These are phyloP conservation scores for Herminia tarsipennalis DNA, from an alignment of 2,888 invertebrate species.

Conservation along the genomic window DNA sequence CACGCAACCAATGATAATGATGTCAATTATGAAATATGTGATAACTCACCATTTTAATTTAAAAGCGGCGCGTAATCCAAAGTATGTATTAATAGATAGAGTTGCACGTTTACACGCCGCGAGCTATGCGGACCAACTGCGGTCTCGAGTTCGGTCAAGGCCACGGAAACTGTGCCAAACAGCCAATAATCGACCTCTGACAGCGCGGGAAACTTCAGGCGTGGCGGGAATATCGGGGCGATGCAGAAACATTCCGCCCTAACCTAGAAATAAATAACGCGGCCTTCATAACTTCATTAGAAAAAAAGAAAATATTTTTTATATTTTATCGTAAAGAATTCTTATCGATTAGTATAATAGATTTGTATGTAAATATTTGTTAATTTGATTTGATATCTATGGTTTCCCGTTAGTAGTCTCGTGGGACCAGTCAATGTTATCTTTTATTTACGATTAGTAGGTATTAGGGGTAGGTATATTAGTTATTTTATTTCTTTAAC, in stretches of 20 bases:
- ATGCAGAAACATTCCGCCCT: slow-evolving; percentile 9
- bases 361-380: no score
- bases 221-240: slow-evolving; percentile 37
- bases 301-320: slow-evolving; percentile 7
- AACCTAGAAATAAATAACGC: slow-evolving; percentile 17
- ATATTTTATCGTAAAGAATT: slow-evolving; percentile 12
- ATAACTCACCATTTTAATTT: slow-evolving; percentile 72
- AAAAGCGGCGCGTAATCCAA: slow-evolving; percentile 55
- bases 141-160: slow-evolving; percentile 74
- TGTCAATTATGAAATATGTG: slow-evolving; percentile 16
- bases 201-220: slow-evolving; percentile 69
- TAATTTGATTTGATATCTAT: no score
- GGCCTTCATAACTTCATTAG: slow-evolving; percentile 8
- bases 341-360: no score
- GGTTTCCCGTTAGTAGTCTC: no score
- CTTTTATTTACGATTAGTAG: no score
- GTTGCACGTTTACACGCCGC: slow-evolving; percentile 50
- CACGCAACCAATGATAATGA: neutral
- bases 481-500: no score
- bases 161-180: slow-evolving; percentile 76
- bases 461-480: no score
- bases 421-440: no score
- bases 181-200: slow-evolving; percentile 60
- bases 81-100: slow-evolving; percentile 26
- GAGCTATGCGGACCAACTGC: slow-evolving; percentile 73